Evolutionary conservation across 2,888 invertebrate species (phyloP).

Genomic region (Nymphalis urticae): DNA sequence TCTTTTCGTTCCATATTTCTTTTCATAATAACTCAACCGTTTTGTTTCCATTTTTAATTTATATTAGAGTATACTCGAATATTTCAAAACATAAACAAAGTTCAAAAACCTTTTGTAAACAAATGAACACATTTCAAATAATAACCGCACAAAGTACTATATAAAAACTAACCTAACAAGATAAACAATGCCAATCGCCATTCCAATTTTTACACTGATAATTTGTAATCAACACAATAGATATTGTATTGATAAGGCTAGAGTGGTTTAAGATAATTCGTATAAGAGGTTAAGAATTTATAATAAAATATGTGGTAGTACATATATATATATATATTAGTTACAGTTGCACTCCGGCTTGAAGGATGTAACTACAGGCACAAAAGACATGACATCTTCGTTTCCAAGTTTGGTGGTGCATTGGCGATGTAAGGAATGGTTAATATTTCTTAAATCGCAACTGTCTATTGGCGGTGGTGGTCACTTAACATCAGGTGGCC

Average conservation of each 20-base stretch:
- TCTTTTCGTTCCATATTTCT: conserved; percentile 39
- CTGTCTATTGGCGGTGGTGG: no score
- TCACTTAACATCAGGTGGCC: no score
- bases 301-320: neutral
- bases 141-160: neutral
- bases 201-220: conserved; percentile 5
- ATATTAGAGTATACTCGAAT: neutral
- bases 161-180: neutral
- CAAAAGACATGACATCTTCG: no score
- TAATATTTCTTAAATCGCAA: no score
- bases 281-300: neutral
- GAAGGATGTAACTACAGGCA: no score
- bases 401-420: no score
- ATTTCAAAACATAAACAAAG: neutral
- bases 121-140: neutral
- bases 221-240: conserved; percentile 22
- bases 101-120: neutral
- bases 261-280: conserved; percentile 12
- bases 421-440: no score
- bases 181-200: neutral
- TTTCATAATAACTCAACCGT: conserved; percentile 40
- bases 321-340: no score
- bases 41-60: conserved; percentile 27
- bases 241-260: conserved; percentile 22
- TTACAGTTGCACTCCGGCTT: no score